Evolutionary conservation across 1,140 invertebrate genomes (phyloP).

Genomic region (Lepeophtheirus salmonis): DNA sequence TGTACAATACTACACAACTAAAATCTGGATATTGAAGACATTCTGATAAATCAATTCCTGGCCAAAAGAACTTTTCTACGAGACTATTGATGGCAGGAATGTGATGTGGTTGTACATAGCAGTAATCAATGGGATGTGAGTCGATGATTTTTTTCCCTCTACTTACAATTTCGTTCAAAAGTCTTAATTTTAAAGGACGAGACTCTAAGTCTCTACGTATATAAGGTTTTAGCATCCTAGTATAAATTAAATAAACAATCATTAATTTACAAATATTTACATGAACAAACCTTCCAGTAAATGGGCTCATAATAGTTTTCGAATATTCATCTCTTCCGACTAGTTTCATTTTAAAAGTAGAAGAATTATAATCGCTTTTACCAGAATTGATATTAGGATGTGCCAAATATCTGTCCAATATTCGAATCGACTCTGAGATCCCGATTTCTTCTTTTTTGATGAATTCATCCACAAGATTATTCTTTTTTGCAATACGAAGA

Average conservation of each 20-base stretch:
- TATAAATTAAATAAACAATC: background rate
- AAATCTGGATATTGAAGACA: slow-evolving; percentile 76
- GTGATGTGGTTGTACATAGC: slow-evolving; percentile 64
- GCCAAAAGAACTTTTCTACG: slow-evolving; percentile 66
- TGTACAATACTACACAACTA: slow-evolving; percentile 66
- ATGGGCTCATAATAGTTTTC: background rate
- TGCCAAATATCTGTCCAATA: slow-evolving; percentile 2
- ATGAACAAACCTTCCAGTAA: background rate
- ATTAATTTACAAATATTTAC: background rate
- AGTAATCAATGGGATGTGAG: slow-evolving; percentile 49
- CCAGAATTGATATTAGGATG: background rate
- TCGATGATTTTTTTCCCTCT: slow-evolving; percentile 40
- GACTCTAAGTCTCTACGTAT: slow-evolving; percentile 45
- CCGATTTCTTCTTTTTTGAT: background rate
- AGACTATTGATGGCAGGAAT: slow-evolving; percentile 65
- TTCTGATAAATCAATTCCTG: slow-evolving; percentile 74
- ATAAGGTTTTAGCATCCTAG: slow-evolving; percentile 45
- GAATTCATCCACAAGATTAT: background rate
- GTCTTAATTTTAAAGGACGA: slow-evolving; percentile 42
- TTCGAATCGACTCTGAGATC: background rate
- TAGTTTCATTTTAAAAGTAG: background rate
- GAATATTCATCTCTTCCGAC: background rate
- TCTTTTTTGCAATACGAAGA: background rate
- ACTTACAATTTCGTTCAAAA: slow-evolving; percentile 45
- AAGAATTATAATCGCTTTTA: no score